Conservation (phyloP, 1,140 invertebrate species). For the Sitophilus oryzae region DNA sequence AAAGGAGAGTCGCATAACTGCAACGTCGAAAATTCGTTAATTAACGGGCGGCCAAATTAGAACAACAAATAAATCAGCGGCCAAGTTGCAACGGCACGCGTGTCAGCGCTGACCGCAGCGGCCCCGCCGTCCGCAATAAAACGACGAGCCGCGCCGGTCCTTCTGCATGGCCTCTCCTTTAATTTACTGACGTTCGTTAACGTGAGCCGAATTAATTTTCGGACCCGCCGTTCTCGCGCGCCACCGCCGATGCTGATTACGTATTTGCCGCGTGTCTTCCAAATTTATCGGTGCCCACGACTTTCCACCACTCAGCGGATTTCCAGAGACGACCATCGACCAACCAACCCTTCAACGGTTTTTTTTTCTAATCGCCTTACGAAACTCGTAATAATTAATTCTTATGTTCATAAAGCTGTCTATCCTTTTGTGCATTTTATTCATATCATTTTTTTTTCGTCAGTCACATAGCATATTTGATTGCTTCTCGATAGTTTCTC, state of each 20-base stretch:
- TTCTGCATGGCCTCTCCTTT: constrained; percentile 30
- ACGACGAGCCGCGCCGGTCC: constrained; percentile 24
- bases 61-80: constrained; percentile 25
- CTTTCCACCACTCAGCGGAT: constrained; percentile 28
- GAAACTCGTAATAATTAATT: too few species aligned
- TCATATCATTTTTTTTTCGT: too few species aligned
- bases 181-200: constrained; percentile 41
- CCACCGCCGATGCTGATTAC: constrained; percentile 36
- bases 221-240: constrained; percentile 18
- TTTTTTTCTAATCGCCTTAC: too few species aligned
- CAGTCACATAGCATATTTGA: too few species aligned
- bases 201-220: constrained; percentile 41
- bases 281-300: constrained; percentile 30
- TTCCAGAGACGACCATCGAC: constrained; percentile 9
- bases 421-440: too few species aligned
- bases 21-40: constrained; percentile 20
- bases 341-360: background rate
- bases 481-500: too few species aligned
- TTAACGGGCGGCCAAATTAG: constrained; percentile 23
- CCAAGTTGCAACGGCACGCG: constrained; percentile 29
- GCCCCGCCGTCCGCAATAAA: constrained; percentile 26
- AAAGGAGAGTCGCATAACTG: background rate
- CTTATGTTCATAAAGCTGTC: too few species aligned
- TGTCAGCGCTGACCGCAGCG: constrained; percentile 34
- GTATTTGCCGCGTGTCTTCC: constrained; percentile 40